Percentiles rank a stretch among this genome's conserved stretches.
phyloP scores from a whole-genome alignment of 2,113 vertebrate genomes.

The Phylloscopus trochiloides region DNA sequence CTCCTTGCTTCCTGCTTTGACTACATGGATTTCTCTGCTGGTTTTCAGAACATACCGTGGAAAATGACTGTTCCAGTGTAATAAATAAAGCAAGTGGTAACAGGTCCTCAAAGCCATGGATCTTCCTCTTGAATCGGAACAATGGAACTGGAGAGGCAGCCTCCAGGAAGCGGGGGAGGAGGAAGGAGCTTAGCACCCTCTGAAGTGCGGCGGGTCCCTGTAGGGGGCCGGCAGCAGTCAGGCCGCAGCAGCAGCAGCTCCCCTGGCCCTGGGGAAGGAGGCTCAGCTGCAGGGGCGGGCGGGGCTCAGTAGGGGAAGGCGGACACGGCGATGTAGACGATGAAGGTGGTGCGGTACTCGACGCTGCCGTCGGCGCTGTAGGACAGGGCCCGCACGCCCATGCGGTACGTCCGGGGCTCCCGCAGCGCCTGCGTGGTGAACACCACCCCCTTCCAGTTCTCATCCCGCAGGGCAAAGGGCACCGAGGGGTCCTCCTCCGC shows the following conservation, averaged over 20 bases:
- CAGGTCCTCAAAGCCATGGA: not conserved
- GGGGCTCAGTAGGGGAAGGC: constrained; percentile 82
- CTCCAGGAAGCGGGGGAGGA: not conserved
- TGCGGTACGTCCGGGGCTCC: constrained; percentile 87
- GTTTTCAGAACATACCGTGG: constrained; percentile 39
- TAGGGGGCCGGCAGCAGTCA: not conserved
- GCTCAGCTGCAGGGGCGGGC: not conserved
- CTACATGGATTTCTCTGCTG: not conserved
- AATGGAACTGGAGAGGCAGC: not conserved
- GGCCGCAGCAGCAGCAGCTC: not conserved
- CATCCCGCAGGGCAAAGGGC: constrained; percentile 91
- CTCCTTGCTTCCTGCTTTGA: not conserved
- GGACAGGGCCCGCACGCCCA: constrained; percentile 91
- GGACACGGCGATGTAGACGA: constrained; percentile 96
- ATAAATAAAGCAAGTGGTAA: constrained; percentile 73
- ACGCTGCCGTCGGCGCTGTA: constrained; percentile 81
- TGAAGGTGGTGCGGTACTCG: constrained; percentile 96
- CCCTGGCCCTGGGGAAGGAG: not conserved
- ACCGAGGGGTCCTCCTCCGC: constrained; percentile 78
- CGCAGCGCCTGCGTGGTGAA: constrained; percentile 83
- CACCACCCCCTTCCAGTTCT: constrained; percentile 92
- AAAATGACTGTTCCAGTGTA: constrained; percentile 71
- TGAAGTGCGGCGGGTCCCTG: not conserved
- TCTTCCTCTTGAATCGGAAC: not conserved
- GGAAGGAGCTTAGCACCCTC: constrained; percentile 51